Evolutionary conservation across 30 jellyfish, hydroid and myxozoan species (phyloP).

Genomic region (Aurelia coerulea): DNA sequence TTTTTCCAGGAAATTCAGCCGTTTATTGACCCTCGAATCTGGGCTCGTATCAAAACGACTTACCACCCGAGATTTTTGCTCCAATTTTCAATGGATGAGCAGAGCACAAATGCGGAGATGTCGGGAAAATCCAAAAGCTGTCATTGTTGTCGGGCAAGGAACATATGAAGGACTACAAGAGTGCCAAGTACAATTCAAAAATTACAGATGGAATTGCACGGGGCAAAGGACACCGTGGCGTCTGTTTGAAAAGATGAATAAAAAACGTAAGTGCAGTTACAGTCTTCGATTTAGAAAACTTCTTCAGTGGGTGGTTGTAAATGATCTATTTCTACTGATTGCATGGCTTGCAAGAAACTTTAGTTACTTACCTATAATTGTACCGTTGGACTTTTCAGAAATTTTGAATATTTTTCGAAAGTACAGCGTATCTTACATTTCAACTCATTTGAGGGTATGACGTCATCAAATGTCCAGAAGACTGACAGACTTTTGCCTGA

Average conservation of each 20-base stretch:
- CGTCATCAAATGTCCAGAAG: too few relatives aligned
- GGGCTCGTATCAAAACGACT: slow-evolving; percentile 64
- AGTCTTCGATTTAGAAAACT: background rate
- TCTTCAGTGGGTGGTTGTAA: too few relatives aligned
- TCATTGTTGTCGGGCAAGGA: slow-evolving; percentile 76
- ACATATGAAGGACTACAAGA: slow-evolving; percentile 78
- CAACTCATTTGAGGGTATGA: too few relatives aligned
- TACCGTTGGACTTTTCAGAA: too few relatives aligned
- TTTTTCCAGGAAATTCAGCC: slow-evolving; percentile 68
- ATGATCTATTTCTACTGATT: background rate
- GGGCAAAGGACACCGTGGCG: slow-evolving; percentile 76
- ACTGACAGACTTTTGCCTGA: too few relatives aligned
- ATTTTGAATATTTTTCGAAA: too few relatives aligned
- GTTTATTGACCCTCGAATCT: slow-evolving; percentile 65
- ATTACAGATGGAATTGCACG: slow-evolving; percentile 84
- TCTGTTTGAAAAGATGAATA: slow-evolving; percentile 81
- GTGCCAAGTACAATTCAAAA: slow-evolving; percentile 73
- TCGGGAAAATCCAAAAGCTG: slow-evolving; percentile 70
- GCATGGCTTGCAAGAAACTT: too few relatives aligned
- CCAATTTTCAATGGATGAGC: slow-evolving; percentile 78
- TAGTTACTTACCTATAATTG: background rate
- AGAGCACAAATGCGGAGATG: slow-evolving; percentile 62
- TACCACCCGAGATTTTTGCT: slow-evolving; percentile 67
- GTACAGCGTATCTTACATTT: too few relatives aligned
- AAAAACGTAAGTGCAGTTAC: slow-evolving; percentile 61